These are phyloP conservation scores for Gasterosteus aculeatus DNA, from an alignment of 2,113 vertebrate genomes.

Conservation along the genomic window DNA sequence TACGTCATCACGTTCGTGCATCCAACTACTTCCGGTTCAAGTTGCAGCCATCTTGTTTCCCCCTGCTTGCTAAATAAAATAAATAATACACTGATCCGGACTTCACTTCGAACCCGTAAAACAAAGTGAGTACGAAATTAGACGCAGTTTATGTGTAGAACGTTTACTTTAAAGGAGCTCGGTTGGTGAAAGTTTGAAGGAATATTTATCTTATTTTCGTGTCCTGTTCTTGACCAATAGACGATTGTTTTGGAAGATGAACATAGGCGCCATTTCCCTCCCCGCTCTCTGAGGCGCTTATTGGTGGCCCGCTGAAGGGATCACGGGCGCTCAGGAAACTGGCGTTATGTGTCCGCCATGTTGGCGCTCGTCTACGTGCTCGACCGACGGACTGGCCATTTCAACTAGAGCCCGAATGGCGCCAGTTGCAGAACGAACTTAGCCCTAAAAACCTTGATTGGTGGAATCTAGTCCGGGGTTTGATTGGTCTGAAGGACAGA, in stretches of 20 bases:
- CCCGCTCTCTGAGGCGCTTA: slow-evolving; percentile 86
- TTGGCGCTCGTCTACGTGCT: slow-evolving; percentile 59
- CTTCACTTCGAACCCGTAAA: slow-evolving; percentile 76
- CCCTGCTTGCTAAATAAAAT: slow-evolving; percentile 82
- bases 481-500: slow-evolving; percentile 91
- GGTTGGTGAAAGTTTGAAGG: slow-evolving; percentile 34
- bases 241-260: slow-evolving; percentile 86
- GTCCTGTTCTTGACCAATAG: slow-evolving; percentile 83
- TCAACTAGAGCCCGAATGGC: slow-evolving; percentile 78
- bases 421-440: slow-evolving; percentile 79
- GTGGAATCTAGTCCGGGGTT: slow-evolving; percentile 90
- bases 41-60: slow-evolving; percentile 85
- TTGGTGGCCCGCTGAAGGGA: slow-evolving; percentile 85
- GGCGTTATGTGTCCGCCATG: slow-evolving; percentile 70
- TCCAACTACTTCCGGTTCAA: slow-evolving; percentile 78
- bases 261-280: slow-evolving; percentile 88
- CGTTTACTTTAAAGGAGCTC: slow-evolving; percentile 5
- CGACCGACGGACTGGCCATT: neutral
- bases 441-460: slow-evolving; percentile 88
- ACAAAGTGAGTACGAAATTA: slow-evolving; percentile 79
- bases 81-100: slow-evolving; percentile 82
- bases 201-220: slow-evolving; percentile 69
- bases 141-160: neutral
- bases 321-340: slow-evolving; percentile 78
- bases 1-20: slow-evolving; percentile 64